phyloP scores from a whole-genome alignment of 2,797 vertebrate genomes.

The Sebastes goodei region DNA sequence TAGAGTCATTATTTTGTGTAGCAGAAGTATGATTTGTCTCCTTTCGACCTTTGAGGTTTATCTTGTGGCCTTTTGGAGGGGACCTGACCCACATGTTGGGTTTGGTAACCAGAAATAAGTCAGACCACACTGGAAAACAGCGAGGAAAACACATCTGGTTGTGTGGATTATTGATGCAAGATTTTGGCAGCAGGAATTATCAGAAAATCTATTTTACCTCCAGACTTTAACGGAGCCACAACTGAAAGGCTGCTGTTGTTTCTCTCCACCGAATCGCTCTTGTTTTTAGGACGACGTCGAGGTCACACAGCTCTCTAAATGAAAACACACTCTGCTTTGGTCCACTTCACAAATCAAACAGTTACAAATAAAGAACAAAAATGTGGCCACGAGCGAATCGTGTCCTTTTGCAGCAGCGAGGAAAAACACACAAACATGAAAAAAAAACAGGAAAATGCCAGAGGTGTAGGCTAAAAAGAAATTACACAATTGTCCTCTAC shows the following conservation, averaged over 20 bases:
- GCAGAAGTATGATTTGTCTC: too few species aligned
- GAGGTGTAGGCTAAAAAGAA: conserved; percentile 1
- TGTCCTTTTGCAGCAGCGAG: not conserved
- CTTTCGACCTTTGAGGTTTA: not conserved
- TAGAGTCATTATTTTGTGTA: not conserved
- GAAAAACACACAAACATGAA: not conserved
- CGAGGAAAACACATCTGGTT: not conserved
- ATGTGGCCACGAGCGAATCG: not conserved
- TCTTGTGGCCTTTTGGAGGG: not conserved
- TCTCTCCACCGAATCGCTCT: not conserved
- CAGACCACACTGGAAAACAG: not conserved
- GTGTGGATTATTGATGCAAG: not conserved
- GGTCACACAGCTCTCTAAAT: not conserved
- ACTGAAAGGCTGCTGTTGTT: not conserved
- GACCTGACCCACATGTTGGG: not conserved
- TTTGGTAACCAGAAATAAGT: not conserved
- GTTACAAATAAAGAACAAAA: not conserved
- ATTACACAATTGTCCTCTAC: conserved; percentile 21
- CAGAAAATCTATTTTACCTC: not conserved
- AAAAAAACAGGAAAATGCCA: not conserved
- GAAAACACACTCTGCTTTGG: not conserved
- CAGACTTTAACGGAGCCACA: not conserved
- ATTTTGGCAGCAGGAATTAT: not conserved
- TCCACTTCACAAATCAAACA: conserved; percentile 15
- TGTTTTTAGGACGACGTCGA: not conserved